phyloP scores from a whole-genome alignment of 2,113 vertebrate species.

The Corydoras sp. region DNA sequence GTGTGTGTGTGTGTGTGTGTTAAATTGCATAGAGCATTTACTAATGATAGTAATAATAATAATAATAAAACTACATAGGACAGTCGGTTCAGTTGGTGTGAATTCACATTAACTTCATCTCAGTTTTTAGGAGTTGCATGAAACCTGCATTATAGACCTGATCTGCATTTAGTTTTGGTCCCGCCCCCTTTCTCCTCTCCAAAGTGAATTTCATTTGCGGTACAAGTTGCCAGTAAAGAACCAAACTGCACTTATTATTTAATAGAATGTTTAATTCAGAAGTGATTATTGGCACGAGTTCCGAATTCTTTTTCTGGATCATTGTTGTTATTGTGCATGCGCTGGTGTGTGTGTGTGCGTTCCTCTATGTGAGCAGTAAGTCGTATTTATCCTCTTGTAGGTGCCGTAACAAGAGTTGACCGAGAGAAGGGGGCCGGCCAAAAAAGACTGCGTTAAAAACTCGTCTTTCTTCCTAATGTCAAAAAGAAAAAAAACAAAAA shows the following conservation, averaged over 20 bases:
- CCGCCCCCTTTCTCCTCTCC: not conserved
- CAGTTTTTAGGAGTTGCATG: too few relatives aligned
- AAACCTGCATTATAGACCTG: not conserved
- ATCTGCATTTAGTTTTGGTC: not conserved
- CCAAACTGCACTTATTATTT: too few relatives aligned
- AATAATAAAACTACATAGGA: too few relatives aligned
- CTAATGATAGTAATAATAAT: too few relatives aligned
- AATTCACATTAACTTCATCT: not conserved
- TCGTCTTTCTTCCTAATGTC: conserved; percentile 28
- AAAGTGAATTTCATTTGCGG: not conserved
- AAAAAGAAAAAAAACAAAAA: conserved; percentile 52
- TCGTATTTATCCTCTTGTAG: conserved; percentile 72
- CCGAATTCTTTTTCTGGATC: not conserved
- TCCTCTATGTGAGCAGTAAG: conserved; percentile 69
- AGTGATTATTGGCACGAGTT: too few relatives aligned
- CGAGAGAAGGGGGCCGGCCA: conserved; percentile 62
- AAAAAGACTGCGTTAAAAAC: conserved; percentile 70
- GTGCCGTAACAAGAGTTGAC: conserved; percentile 64
- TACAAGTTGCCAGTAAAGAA: too few relatives aligned
- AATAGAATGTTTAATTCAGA: too few relatives aligned
- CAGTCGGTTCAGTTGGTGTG: not conserved
- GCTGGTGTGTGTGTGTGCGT: conserved; percentile 53
- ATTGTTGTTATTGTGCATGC: conserved; percentile 62
- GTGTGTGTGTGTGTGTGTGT: conserved; percentile 32
- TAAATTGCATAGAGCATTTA: not conserved